A percentile compares a stretch with the other conserved stretches of the same genome.
Conservation (phyloP, 1,140 invertebrate genomes). For the Zaprionus lachaisei region DNA sequence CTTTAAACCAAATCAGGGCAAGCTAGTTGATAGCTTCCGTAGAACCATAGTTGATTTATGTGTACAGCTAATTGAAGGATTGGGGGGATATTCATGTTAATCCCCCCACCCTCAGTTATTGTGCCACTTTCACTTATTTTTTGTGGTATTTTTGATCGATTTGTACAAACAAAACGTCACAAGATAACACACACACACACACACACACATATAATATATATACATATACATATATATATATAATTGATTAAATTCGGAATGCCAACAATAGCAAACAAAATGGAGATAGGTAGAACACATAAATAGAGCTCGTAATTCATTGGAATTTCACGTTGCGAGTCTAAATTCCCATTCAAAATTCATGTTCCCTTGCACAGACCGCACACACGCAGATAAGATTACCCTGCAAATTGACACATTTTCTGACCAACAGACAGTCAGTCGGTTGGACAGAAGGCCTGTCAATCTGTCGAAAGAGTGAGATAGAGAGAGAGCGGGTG, state of each 20-base stretch:
- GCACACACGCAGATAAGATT: conserved; percentile 80
- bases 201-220: conserved; percentile 56
- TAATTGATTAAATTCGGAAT: conserved; percentile 69
- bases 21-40: conserved; percentile 44
- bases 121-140: conserved; percentile 63
- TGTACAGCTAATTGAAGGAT: conserved; percentile 67
- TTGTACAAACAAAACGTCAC: conserved; percentile 68
- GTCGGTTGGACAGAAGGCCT: conserved; percentile 17
- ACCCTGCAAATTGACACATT: conserved; percentile 78
- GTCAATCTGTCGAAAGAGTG: conserved; percentile 13
- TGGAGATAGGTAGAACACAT: too few relatives aligned
- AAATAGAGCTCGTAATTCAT: conserved; percentile 55
- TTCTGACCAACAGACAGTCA: conserved; percentile 8
- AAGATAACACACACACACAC: conserved; percentile 56
- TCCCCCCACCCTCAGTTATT: conserved; percentile 15
- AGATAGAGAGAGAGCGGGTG: background rate
- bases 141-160: conserved; percentile 58
- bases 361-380: conserved; percentile 37
- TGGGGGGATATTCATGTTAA: conserved; percentile 47
- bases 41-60: conserved; percentile 45
- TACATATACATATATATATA: conserved; percentile 45
- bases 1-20: conserved; percentile 65
- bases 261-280: conserved; percentile 14
- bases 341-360: conserved; percentile 23
- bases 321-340: conserved; percentile 42